Percentiles rank a stretch among this genome's conserved stretches.
Conservation (phyloP, 2,888 invertebrate species). For the Eugnorisma glareosa region DNA sequence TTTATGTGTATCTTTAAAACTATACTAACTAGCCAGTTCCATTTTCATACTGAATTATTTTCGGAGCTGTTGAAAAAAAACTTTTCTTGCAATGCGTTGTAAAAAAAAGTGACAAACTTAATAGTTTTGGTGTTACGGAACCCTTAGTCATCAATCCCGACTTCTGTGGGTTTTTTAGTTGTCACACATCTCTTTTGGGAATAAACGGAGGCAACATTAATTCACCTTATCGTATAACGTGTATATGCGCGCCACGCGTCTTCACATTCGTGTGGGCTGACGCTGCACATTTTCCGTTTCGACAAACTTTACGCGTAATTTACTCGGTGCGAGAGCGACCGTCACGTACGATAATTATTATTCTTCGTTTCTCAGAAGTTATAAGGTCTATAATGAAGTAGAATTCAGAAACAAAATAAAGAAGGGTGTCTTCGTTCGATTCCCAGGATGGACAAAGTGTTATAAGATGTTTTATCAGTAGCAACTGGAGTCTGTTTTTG, state of each 20-base stretch:
- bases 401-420: background rate
- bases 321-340: slow-evolving; percentile 8
- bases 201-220: slow-evolving; percentile 29
- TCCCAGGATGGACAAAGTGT: background rate
- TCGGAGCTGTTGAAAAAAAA: background rate
- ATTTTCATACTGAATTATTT: background rate
- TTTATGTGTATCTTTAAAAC: background rate
- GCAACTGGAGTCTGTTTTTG: background rate
- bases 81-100: background rate
- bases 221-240: slow-evolving; percentile 37
- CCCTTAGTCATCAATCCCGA: background rate
- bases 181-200: background rate
- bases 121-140: background rate
- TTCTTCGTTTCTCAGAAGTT: background rate
- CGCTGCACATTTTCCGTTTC: slow-evolving; percentile 51
- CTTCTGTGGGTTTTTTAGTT: background rate
- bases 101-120: background rate
- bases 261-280: slow-evolving; percentile 42
- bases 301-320: slow-evolving; percentile 34
- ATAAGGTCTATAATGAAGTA: background rate
- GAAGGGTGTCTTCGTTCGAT: background rate
- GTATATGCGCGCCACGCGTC: slow-evolving; percentile 14
- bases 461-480: background rate
- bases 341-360: slow-evolving; percentile 15
- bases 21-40: background rate